Evolutionary conservation across 2,797 vertebrate genomes (phyloP).

Genomic region (Telmatherina bonti): DNA sequence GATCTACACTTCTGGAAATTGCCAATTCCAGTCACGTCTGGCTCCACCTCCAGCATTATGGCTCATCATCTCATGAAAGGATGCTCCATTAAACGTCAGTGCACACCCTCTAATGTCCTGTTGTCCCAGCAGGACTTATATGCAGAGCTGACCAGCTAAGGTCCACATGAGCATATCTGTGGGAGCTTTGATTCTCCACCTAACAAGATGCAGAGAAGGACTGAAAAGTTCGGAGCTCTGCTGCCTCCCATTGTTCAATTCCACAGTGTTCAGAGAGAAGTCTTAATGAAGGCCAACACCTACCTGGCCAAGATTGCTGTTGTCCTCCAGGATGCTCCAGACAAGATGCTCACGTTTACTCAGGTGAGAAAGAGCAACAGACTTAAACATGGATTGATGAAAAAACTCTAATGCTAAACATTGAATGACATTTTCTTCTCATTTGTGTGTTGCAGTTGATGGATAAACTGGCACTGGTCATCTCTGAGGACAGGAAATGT

Average conservation of each 20-base stretch:
- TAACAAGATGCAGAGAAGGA: conserved; percentile 28
- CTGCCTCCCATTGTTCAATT: neutral
- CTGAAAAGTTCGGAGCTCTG: conserved; percentile 16
- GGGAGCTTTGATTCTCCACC: neutral
- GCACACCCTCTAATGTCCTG: conserved; percentile 30
- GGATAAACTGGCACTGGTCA: conserved; percentile 56
- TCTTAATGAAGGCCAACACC: conserved; percentile 40
- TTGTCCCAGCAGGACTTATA: conserved; percentile 47
- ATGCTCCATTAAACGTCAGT: conserved; percentile 20
- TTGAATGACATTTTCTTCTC: conserved; percentile 18
- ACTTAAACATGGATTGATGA: no score
- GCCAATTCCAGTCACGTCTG: neutral
- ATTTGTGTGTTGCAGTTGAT: conserved; percentile 72
- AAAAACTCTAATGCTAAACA: no score
- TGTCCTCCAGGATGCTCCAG: conserved; percentile 71
- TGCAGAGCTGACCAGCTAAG: neutral
- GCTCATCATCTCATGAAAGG: conserved; percentile 29
- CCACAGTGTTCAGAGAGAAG: conserved; percentile 13
- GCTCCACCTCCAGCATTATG: conserved; percentile 4
- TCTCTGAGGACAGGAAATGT: conserved; percentile 62
- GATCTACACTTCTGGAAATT: neutral
- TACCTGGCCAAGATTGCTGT: conserved; percentile 76
- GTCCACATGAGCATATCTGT: conserved; percentile 8
- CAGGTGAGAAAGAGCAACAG: conserved; percentile 56
- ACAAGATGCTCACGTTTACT: conserved; percentile 77